Evolutionary conservation across 1,140 invertebrate species (phyloP).

Genomic region (Aphidius ervi): DNA sequence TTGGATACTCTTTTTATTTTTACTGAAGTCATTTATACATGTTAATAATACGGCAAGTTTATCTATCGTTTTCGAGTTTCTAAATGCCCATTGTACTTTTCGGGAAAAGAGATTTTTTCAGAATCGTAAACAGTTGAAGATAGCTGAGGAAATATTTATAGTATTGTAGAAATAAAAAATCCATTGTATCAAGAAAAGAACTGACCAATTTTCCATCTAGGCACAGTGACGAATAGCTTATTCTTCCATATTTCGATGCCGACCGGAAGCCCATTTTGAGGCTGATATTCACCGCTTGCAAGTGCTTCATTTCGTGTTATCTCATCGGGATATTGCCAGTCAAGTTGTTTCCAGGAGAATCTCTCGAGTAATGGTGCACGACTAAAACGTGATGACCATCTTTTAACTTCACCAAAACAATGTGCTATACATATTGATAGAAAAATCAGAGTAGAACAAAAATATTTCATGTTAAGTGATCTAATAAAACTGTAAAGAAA

Average conservation of each 20-base stretch:
- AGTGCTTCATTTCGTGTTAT: constrained; percentile 60
- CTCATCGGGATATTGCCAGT: constrained; percentile 67
- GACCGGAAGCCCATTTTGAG: constrained; percentile 71
- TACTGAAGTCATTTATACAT: too few species aligned
- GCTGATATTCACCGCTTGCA: constrained; percentile 60
- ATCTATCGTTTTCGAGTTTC: too few species aligned
- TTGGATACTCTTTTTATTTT: too few species aligned
- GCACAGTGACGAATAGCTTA: constrained; percentile 73
- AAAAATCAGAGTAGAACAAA: too few species aligned
- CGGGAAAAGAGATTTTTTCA: too few species aligned
- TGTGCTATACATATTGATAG: too few species aligned
- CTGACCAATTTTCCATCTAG: constrained; percentile 67
- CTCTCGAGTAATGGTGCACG: constrained; percentile 59
- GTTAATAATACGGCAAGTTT: too few species aligned
- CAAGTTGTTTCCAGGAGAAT: constrained; percentile 70
- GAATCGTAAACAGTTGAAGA: too few species aligned
- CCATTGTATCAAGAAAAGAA: constrained; percentile 16
- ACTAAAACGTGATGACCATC: constrained; percentile 30
- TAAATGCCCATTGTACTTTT: too few species aligned
- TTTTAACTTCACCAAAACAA: background rate
- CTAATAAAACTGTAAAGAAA: too few species aligned
- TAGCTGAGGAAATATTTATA: too few species aligned
- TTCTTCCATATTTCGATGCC: constrained; percentile 74
- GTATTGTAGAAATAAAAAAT: background rate
- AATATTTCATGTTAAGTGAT: too few species aligned